These are phyloP conservation scores for Pterocles orientalis DNA, from an alignment of 2,113 vertebrate genomes.

Conservation along the genomic window DNA sequence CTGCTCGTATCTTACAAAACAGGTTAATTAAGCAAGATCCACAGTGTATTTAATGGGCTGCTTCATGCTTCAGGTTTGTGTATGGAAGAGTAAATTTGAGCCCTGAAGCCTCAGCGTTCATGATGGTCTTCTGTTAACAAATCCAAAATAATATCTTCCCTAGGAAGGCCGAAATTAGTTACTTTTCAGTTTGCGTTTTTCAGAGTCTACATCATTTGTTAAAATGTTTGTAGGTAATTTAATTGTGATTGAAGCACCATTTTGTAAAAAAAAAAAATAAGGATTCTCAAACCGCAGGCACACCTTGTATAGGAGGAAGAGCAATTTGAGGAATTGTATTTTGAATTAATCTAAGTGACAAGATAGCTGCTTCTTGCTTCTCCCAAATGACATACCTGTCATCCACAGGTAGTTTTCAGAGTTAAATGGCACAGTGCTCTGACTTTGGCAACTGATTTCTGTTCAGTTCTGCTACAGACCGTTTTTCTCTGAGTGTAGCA, in stretches of 20 bases:
- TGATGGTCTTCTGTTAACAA: background rate
- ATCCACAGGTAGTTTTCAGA: background rate
- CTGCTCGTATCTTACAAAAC: background rate
- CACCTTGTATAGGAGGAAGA: background rate
- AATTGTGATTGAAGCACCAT: background rate
- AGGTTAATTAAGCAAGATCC: background rate
- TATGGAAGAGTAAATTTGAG: background rate
- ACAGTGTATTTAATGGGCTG: background rate
- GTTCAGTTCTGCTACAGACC: background rate
- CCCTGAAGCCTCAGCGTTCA: background rate
- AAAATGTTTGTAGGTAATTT: background rate
- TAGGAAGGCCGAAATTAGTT: background rate
- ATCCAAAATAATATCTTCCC: background rate
- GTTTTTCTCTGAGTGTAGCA: background rate
- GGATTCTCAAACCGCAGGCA: background rate
- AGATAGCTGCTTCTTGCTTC: background rate
- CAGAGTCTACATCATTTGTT: background rate
- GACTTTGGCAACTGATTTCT: background rate
- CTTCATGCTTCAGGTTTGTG: background rate
- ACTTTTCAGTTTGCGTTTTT: background rate
- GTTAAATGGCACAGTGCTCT: background rate
- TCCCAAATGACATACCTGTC: background rate
- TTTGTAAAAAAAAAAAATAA: background rate
- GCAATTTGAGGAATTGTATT: background rate
- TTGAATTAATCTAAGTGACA: background rate